Conservation (phyloP, 1,140 invertebrate genomes). For the Leptestheria dahalacensis region DNA sequence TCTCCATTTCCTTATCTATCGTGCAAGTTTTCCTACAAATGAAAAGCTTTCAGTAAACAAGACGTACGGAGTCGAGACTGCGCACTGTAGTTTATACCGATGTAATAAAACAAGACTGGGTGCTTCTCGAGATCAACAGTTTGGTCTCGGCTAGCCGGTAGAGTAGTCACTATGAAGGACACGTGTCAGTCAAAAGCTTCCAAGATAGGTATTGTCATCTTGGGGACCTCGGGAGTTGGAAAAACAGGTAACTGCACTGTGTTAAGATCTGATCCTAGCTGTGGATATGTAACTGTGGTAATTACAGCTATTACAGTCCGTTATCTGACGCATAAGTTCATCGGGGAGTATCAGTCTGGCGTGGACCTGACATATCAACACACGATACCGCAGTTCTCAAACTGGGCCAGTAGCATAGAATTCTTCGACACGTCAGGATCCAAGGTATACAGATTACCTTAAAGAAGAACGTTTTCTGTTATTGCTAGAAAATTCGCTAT, state of each 20-base stretch:
- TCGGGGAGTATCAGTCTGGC: slow-evolving; percentile 59
- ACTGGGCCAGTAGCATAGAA: not conserved
- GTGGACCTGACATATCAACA: slow-evolving; percentile 7
- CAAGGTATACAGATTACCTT: not conserved
- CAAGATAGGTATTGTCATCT: not conserved
- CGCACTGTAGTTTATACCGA: too few relatives aligned
- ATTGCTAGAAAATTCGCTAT: too few relatives aligned
- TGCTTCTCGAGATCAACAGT: too few relatives aligned
- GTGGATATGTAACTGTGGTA: slow-evolving; percentile 23
- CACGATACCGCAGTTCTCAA: not conserved
- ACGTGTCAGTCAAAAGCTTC: not conserved
- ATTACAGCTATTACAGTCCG: slow-evolving; percentile 61
- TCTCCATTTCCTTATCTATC: too few relatives aligned
- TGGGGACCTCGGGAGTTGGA: slow-evolving; percentile 1
- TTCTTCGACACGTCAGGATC: not conserved
- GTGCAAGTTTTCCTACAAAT: too few relatives aligned
- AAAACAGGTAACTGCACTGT: slow-evolving; percentile 1
- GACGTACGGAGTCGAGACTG: too few relatives aligned
- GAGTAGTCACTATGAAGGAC: not conserved
- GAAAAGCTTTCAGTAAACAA: too few relatives aligned
- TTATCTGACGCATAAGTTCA: slow-evolving; percentile 60
- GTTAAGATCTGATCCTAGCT: not conserved
- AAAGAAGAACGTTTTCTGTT: too few relatives aligned
- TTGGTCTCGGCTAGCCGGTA: too few relatives aligned
- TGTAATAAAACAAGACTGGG: too few relatives aligned